Evolutionary conservation across 1,140 invertebrate genomes (phyloP).

Genomic region (Lasioglossum albipes): DNA sequence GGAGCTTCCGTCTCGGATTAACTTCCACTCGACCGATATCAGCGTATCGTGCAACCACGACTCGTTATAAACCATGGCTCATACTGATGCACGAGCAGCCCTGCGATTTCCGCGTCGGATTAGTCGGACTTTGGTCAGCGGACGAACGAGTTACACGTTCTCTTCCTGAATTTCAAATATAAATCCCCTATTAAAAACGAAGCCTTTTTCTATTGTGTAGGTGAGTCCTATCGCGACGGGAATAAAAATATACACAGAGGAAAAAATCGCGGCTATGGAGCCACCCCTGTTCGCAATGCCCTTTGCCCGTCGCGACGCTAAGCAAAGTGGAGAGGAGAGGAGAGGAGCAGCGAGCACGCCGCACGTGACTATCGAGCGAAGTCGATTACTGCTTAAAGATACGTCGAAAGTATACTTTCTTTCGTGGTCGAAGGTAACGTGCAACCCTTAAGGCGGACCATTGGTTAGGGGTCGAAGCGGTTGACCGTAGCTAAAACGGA

Average conservation of each 20-base stretch:
- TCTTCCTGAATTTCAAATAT: conserved; percentile 10
- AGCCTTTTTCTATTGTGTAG: background rate
- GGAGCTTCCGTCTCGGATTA: conserved; percentile 3
- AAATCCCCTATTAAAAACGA: conserved; percentile 29
- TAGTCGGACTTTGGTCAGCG: background rate
- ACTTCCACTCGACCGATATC: background rate
- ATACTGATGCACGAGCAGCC: background rate
- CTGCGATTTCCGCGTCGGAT: background rate
- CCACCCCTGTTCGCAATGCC: conserved; percentile 24
- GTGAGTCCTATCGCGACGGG: conserved; percentile 1
- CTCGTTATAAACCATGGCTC: background rate
- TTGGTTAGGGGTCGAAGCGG: conserved; percentile 67
- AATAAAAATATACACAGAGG: conserved; percentile 5
- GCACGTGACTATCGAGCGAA: conserved; percentile 61
- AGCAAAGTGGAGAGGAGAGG: too few species aligned
- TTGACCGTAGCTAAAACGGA: conserved; percentile 74
- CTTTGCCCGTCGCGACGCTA: background rate
- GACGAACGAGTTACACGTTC: background rate
- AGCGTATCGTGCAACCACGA: background rate
- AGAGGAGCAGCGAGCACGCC: background rate
- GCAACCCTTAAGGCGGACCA: conserved; percentile 68
- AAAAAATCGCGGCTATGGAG: background rate
- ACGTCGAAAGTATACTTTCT: conserved; percentile 70
- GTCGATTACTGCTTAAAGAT: conserved; percentile 65
- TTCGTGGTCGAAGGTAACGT: conserved; percentile 68